Evolutionary conservation across 2,113 vertebrate genomes (phyloP).

Genomic region (Tenrec ecaudatus): DNA sequence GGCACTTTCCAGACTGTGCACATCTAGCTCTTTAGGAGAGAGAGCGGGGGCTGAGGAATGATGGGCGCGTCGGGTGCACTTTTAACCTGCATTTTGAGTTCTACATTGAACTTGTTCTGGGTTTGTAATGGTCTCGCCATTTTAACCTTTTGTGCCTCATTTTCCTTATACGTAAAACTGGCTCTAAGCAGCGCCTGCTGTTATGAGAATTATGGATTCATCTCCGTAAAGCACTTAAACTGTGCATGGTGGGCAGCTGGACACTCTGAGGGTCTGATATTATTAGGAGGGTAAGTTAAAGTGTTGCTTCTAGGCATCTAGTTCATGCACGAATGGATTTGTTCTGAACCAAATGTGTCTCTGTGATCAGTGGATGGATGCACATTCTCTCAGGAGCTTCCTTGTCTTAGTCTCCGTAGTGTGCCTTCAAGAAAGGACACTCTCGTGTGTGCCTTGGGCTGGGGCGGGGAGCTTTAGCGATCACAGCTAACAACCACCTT

Average conservation of each 20-base stretch:
- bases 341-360: too few relatives aligned
- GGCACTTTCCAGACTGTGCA: neutral
- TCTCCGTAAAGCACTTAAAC: neutral
- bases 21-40: neutral
- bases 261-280: neutral
- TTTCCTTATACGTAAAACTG: neutral
- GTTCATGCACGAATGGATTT: too few relatives aligned
- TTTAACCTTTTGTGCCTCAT: neutral
- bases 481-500: too few relatives aligned
- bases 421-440: too few relatives aligned
- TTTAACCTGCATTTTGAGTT: neutral
- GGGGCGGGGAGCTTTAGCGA: too few relatives aligned
- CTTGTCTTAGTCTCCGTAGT: too few relatives aligned
- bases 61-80: neutral
- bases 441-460: too few relatives aligned
- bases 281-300: too few relatives aligned
- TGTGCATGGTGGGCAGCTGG: neutral
- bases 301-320: too few relatives aligned
- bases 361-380: too few relatives aligned
- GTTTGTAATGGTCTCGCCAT: neutral
- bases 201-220: slow-evolving; percentile 3
- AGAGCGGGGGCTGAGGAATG: neutral
- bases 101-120: neutral
- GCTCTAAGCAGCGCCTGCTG: neutral
- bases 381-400: too few relatives aligned